phyloP scores from a whole-genome alignment of 2,113 vertebrate species.

The Odocoileus virginianus region DNA sequence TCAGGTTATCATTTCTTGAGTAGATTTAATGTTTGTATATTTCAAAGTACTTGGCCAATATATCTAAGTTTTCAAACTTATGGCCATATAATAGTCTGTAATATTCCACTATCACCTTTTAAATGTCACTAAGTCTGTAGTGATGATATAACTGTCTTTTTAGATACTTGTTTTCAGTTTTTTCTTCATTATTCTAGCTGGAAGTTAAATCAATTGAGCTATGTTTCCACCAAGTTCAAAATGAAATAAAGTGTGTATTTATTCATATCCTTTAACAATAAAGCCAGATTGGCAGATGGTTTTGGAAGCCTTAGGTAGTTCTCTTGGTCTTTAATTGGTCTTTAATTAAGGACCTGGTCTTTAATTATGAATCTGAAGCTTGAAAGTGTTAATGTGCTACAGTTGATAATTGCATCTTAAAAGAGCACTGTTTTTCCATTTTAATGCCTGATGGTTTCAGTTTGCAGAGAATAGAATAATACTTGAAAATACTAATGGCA shows the following conservation, averaged over 20 bases:
- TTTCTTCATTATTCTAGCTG: not conserved
- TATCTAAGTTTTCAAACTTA: not conserved
- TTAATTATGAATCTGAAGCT: constrained; percentile 60
- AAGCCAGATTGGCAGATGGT: constrained; percentile 17
- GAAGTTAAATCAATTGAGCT: not conserved
- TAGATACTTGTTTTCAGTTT: not conserved
- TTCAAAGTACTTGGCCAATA: not conserved
- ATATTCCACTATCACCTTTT: not conserved
- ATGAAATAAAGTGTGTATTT: constrained; percentile 17
- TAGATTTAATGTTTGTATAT: not conserved
- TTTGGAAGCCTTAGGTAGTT: not conserved
- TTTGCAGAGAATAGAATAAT: constrained; percentile 32
- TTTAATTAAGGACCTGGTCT: not conserved
- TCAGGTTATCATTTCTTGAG: not conserved
- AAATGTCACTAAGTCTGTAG: not conserved
- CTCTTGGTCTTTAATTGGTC: constrained; percentile 42
- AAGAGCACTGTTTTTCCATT: constrained; percentile 20
- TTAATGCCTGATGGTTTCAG: constrained; percentile 35
- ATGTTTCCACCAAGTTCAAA: not conserved
- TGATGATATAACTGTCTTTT: not conserved
- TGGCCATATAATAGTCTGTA: not conserved
- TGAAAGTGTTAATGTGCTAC: constrained; percentile 53
- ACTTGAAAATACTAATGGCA: constrained; percentile 43
- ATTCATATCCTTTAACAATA: constrained; percentile 26
- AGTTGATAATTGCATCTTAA: constrained; percentile 50